These are phyloP conservation scores for Drosophila mimetica DNA, from an alignment of 2,888 invertebrate genomes.

Conservation along the genomic window DNA sequence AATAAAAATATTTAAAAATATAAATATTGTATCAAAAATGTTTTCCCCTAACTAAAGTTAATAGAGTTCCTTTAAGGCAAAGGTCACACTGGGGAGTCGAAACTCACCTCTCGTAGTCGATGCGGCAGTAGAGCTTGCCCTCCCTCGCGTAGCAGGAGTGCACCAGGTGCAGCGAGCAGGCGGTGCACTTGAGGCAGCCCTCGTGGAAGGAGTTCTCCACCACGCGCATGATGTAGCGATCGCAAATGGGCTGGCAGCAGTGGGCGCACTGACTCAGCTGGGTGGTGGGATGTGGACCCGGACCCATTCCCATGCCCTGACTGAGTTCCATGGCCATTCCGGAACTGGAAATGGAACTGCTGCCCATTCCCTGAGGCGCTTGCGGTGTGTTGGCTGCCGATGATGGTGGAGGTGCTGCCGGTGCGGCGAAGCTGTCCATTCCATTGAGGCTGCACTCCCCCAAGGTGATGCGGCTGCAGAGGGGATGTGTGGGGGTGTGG, in stretches of 20 bases:
- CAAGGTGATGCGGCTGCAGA: constrained; percentile 69
- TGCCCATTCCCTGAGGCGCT: constrained; percentile 63
- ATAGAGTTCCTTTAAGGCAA: too few relatives aligned
- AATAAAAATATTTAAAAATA: too few relatives aligned
- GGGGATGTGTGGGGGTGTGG: constrained; percentile 10
- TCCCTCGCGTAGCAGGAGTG: constrained; percentile 91
- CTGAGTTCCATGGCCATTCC: constrained; percentile 25
- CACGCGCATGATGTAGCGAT: constrained; percentile 91
- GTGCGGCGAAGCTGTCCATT: constrained; percentile 52
- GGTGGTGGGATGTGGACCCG: too few relatives aligned
- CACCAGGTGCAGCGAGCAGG: constrained; percentile 89
- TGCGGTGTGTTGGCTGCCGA: constrained; percentile 56
- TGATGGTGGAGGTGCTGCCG: constrained; percentile 51
- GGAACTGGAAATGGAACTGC: constrained; percentile 28
- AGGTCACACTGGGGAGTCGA: constrained; percentile 1
- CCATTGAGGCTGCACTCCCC: constrained; percentile 78
- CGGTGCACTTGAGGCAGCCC: constrained; percentile 90
- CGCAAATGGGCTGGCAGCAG: constrained; percentile 89
- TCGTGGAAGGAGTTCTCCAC: constrained; percentile 91
- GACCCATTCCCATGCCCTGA: constrained; percentile 9
- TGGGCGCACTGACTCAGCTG: constrained; percentile 86
- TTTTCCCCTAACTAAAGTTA: too few relatives aligned
- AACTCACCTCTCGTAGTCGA: constrained; percentile 91
- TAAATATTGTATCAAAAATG: too few relatives aligned
- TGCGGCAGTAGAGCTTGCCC: constrained; percentile 90